Evolutionary conservation across 1,140 invertebrate genomes (phyloP).

Genomic region (Papilio polyxenes): DNA sequence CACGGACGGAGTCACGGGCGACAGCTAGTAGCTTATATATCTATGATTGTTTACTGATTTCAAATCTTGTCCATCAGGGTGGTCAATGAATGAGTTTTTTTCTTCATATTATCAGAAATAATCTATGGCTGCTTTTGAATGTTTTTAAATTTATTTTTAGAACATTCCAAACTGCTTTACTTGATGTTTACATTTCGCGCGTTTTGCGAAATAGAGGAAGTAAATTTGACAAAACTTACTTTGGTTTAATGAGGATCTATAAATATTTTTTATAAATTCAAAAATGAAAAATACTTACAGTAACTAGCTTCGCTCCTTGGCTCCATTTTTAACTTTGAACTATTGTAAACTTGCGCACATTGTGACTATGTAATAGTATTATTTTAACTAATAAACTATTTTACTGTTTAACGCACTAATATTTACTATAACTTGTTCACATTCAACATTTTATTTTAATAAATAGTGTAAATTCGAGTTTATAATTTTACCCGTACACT

Average conservation of each 20-base stretch:
- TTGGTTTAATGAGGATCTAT: no score
- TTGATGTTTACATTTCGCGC: background rate
- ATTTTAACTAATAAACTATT: background rate
- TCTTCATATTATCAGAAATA: no score
- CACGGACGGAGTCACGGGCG: no score
- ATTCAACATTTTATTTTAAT: background rate
- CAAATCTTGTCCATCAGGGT: no score
- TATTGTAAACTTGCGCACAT: background rate
- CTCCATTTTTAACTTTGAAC: slow-evolving; percentile 49
- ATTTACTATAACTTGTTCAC: background rate
- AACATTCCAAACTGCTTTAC: background rate
- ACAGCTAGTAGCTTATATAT: no score
- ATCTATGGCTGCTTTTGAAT: no score
- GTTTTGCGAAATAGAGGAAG: background rate
- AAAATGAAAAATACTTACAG: slow-evolving; percentile 53
- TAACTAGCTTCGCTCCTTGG: slow-evolving; percentile 62
- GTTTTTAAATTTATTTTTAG: no score
- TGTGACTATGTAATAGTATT: background rate
- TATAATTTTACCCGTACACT: background rate
- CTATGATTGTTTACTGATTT: no score
- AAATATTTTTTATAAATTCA: background rate
- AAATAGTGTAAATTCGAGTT: background rate
- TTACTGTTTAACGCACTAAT: background rate
- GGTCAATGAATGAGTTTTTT: no score
- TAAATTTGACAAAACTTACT: no score